Evolutionary conservation across 2,113 vertebrate species (phyloP), one percentile per base, ranked within the genome.

Genomic region (Percopsis transmontana): DNA sequence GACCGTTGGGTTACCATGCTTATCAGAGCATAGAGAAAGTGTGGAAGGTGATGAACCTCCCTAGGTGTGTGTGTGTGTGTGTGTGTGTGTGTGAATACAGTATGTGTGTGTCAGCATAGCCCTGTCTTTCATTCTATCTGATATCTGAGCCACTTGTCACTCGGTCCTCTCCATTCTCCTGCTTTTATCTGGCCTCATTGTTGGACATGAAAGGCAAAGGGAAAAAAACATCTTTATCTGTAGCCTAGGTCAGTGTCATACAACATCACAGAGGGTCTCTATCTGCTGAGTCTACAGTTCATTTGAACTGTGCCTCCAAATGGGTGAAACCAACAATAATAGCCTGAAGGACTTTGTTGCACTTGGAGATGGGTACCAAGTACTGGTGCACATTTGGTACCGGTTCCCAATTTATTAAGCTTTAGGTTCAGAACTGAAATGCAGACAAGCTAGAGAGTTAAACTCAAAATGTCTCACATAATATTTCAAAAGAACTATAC

Each of bases 11-110:
- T 86, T 83, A 76, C 69, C 70, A 74, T 81, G 79, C 73, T 85
- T 87, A 87, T 87, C 77, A 87, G 82, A 84, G 86, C 83, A 72
- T 69, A 83, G 66, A 84, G 80, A 75, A 66, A 79, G 60, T 83
- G 75, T 61, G 38, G 62, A 66, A 73, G 79, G 72, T 74, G 66
- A 74, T 68, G 65, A 82, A 84, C 76, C 58, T 67, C 42, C 23
- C 45, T 67, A 39, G 20, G 5, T 62, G 27, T 63, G 19, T 65
- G 41, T 67, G 56, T 53, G 56, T 16, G 52, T 69, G 51, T 73
- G 58, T 65, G 66, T 74, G 72, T 68, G 72, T 53, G 33, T 53
- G 64, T 58, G 59, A 50, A 58, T 59, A 54, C 50, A 2, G 74
- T 51, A 47, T 64, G 1, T n/a, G 33, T 53, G 48, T 68, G 58